Percentiles rank a stretch among this genome's conserved stretches.
These are phyloP conservation scores for Anguilla megastoma DNA, from an alignment of 2,797 vertebrate genomes.

Conservation along the genomic window DNA sequence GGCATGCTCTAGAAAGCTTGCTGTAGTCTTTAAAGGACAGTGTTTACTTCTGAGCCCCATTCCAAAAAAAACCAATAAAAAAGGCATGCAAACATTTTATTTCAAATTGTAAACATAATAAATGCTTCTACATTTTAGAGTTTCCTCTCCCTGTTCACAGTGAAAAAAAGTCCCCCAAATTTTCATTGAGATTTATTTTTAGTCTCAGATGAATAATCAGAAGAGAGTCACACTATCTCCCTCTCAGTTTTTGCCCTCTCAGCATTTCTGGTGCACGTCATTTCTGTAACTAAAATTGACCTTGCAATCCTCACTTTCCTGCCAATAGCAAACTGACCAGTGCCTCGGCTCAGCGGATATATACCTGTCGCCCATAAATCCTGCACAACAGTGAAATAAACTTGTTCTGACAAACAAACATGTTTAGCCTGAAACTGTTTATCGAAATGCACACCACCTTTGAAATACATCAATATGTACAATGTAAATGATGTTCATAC, in stretches of 20 bases:
- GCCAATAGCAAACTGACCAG: not conserved
- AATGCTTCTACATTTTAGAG: not conserved
- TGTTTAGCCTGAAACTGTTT: no score
- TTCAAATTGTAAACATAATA: not conserved
- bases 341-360: not conserved
- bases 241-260: slow-evolving; percentile 40
- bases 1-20: slow-evolving; percentile 13
- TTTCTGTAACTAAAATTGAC: slow-evolving; percentile 8
- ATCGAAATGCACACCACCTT: not conserved
- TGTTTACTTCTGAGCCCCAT: not conserved
- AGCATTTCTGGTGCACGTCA: slow-evolving; percentile 28
- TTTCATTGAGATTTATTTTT: slow-evolving; percentile 10
- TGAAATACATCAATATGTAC: not conserved
- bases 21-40: not conserved
- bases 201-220: not conserved
- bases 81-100: not conserved
- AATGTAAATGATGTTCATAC: not conserved
- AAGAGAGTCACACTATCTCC: not conserved
- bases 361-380: not conserved
- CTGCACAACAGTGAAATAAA: slow-evolving; percentile 10
- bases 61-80: not conserved
- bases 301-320: not conserved
- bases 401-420: not conserved
- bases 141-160: not conserved
- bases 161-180: not conserved